Evolutionary conservation across 2,113 vertebrate genomes (phyloP).

Genomic region (Deroptyus accipitrinus): DNA sequence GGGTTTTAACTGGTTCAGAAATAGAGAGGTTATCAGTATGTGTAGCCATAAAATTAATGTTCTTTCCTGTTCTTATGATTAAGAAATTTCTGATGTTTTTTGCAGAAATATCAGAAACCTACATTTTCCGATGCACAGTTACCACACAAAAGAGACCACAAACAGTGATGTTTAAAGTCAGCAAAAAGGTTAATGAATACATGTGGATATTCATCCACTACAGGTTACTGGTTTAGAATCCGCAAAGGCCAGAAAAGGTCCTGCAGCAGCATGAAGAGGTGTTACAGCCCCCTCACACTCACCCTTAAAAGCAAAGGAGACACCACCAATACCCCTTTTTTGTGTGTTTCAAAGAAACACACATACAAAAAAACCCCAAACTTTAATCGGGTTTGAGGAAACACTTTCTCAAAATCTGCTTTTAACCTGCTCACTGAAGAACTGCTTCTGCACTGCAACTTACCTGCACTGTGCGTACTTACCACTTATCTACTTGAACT

Average conservation of each 20-base stretch:
- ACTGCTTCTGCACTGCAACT: neutral
- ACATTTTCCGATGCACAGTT: neutral
- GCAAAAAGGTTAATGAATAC: neutral
- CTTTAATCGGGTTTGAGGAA: neutral
- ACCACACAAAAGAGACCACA: neutral
- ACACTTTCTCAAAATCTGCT: neutral
- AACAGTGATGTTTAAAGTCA: neutral
- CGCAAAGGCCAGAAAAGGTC: neutral
- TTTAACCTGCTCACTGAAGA: neutral
- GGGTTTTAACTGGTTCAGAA: neutral
- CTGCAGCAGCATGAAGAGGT: neutral
- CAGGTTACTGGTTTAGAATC: neutral
- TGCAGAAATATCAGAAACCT: neutral
- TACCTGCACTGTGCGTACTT: neutral
- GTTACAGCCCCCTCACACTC: neutral
- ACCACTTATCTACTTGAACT: neutral
- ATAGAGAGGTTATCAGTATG: neutral
- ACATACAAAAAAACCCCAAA: neutral
- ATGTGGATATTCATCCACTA: neutral
- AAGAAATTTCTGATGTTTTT: neutral
- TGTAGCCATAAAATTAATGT: neutral
- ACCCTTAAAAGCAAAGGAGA: neutral
- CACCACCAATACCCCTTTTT: fast-evolving
- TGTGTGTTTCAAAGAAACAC: neutral
- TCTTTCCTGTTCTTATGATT: neutral